These are phyloP conservation scores for Cyanoramphus novaezelandiae DNA, from an alignment of 2,113 vertebrate genomes.

Conservation along the genomic window DNA sequence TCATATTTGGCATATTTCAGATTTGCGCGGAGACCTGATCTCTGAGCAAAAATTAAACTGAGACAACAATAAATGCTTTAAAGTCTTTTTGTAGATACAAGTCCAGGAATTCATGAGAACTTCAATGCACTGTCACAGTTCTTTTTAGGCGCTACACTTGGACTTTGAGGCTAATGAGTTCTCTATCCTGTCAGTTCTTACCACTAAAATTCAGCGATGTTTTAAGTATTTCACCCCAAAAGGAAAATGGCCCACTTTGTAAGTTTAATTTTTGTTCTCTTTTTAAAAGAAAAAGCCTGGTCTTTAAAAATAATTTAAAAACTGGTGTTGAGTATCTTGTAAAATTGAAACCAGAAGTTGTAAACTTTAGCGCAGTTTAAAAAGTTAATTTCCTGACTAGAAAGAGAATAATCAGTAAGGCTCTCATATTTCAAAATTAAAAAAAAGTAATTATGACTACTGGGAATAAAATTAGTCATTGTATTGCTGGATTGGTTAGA, in stretches of 20 bases:
- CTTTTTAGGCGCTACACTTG: neutral
- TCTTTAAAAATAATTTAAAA: neutral
- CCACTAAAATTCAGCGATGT: neutral
- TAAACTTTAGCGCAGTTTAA: neutral
- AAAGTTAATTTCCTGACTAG: neutral
- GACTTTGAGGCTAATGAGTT: conserved; percentile 32
- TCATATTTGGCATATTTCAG: neutral
- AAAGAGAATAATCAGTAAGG: neutral
- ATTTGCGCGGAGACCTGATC: neutral
- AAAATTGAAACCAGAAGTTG: neutral
- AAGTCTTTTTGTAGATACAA: conserved; percentile 12
- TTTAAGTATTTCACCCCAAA: conserved; percentile 41
- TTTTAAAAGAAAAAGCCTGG: neutral
- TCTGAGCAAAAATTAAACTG: neutral
- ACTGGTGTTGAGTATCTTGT: neutral
- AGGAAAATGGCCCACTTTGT: conserved; percentile 15
- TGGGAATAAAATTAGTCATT: neutral
- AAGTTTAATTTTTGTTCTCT: conserved; percentile 16
- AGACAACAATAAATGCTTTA: neutral
- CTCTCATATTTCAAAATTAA: neutral
- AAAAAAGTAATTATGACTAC: neutral
- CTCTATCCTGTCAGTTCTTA: conserved; percentile 27
- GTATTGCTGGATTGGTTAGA: neutral
- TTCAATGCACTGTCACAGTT: neutral
- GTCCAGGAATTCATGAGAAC: neutral